phyloP scores from a whole-genome alignment of 2,797 vertebrate species.

The Lepus townsendii region DNA sequence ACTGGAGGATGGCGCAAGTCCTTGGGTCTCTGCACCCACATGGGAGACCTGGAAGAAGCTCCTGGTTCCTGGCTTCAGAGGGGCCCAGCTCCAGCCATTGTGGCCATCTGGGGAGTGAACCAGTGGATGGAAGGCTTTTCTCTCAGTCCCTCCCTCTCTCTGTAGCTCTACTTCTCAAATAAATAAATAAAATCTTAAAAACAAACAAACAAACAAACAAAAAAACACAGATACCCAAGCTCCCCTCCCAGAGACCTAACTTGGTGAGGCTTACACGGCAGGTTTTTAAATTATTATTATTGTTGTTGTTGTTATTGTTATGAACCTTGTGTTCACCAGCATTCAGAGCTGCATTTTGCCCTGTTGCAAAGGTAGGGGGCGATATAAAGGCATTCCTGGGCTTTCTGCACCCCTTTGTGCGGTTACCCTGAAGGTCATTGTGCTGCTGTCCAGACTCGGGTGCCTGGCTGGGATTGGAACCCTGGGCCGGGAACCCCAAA shows the following conservation, averaged over 20 bases:
- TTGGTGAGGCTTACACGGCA: background rate
- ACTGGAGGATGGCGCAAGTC: too few relatives aligned
- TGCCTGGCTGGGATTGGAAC: background rate
- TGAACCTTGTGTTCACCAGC: background rate
- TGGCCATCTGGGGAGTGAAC: too few relatives aligned
- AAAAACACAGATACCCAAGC: background rate
- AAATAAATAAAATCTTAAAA: too few relatives aligned
- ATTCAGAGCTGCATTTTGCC: background rate
- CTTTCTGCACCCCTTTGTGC: background rate
- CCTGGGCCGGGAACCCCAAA: background rate
- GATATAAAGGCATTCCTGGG: fast-evolving
- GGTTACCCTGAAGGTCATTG: background rate
- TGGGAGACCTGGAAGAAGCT: too few relatives aligned
- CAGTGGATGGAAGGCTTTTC: too few relatives aligned
- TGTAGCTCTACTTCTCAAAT: too few relatives aligned
- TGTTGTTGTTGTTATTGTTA: background rate
- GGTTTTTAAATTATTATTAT: background rate
- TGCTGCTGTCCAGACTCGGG: background rate
- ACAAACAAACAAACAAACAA: background rate
- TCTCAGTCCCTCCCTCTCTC: too few relatives aligned
- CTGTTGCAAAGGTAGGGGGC: background rate
- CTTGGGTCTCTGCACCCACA: too few relatives aligned
- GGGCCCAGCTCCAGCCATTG: too few relatives aligned
- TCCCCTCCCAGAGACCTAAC: background rate
- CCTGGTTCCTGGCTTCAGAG: too few relatives aligned